Conservation (phyloP, 2,113 vertebrate species). For the Scalopus aquaticus region DNA sequence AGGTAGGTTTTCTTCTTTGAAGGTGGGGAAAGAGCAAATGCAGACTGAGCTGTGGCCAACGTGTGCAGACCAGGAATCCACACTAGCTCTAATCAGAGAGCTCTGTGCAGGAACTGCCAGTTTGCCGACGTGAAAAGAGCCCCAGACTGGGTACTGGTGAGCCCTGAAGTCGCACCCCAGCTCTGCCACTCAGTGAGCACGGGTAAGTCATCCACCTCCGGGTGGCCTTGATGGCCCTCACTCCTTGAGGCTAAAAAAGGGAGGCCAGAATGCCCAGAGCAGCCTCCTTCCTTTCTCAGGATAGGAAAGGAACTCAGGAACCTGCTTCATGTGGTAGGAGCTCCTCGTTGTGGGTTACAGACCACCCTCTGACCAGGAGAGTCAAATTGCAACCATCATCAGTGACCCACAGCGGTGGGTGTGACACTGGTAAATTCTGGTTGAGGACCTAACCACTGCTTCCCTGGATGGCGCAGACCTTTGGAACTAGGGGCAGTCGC, state of each 20-base stretch:
- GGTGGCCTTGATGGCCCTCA: slow-evolving; percentile 78
- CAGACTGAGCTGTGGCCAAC: slow-evolving; percentile 80
- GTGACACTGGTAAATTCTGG: slow-evolving; percentile 38
- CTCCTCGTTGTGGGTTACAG: slow-evolving; percentile 52
- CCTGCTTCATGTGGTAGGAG: slow-evolving; percentile 48
- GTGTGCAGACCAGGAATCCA: slow-evolving; percentile 79
- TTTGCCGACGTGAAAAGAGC: slow-evolving; percentile 80
- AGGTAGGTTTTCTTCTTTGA: slow-evolving; percentile 82
- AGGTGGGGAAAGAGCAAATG: slow-evolving; percentile 80
- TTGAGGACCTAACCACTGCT: background rate
- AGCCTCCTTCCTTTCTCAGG: slow-evolving; percentile 64
- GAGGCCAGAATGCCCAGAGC: slow-evolving; percentile 64
- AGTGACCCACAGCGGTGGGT: slow-evolving; percentile 39
- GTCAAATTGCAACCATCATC: slow-evolving; percentile 8
- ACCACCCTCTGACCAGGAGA: slow-evolving; percentile 16
- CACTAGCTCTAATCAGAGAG: slow-evolving; percentile 78
- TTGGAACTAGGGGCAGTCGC: background rate
- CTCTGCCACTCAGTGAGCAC: slow-evolving; percentile 81
- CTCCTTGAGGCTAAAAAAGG: slow-evolving; percentile 71
- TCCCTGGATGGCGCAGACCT: slow-evolving; percentile 44
- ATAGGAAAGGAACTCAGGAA: slow-evolving; percentile 60
- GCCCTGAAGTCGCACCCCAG: slow-evolving; percentile 81
- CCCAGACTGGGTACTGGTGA: slow-evolving; percentile 80
- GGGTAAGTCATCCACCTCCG: slow-evolving; percentile 79
- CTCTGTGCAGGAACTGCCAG: slow-evolving; percentile 77